These are phyloP conservation scores for Myiothlypis chrysogaster DNA, from an alignment of 2,797 vertebrate species.

Conservation along the genomic window DNA sequence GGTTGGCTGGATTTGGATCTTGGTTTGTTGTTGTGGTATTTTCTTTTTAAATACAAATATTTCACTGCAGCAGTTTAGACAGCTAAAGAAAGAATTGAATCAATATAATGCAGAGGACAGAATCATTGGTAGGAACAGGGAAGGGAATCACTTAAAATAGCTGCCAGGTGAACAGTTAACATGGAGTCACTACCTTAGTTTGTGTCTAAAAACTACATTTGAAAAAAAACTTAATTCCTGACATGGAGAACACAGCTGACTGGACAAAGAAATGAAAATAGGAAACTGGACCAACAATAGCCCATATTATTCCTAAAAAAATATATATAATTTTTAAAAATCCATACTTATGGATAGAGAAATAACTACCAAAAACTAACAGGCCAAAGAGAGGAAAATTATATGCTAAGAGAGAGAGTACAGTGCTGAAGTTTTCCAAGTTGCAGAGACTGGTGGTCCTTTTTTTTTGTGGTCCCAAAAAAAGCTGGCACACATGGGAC, in stretches of 20 bases:
- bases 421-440: not conserved
- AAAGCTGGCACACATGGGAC: not conserved
- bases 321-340: rapidly evolving
- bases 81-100: not conserved
- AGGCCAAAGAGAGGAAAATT: not conserved
- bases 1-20: not conserved
- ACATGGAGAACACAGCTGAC: not conserved
- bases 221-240: not conserved
- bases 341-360: not conserved
- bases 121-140: not conserved
- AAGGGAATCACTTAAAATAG: not conserved
- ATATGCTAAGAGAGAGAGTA: not conserved
- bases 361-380: not conserved
- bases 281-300: not conserved
- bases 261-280: not conserved
- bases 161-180: not conserved
- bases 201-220: not conserved
- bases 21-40: not conserved
- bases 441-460: not conserved
- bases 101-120: not conserved
- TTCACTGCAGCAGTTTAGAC: not conserved
- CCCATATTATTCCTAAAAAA: not conserved
- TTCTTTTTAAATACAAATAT: not conserved
- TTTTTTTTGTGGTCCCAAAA: not conserved
- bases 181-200: not conserved